Evolutionary conservation across 2,888 invertebrate genomes (phyloP).

Genomic region (Campaea margaritaria): DNA sequence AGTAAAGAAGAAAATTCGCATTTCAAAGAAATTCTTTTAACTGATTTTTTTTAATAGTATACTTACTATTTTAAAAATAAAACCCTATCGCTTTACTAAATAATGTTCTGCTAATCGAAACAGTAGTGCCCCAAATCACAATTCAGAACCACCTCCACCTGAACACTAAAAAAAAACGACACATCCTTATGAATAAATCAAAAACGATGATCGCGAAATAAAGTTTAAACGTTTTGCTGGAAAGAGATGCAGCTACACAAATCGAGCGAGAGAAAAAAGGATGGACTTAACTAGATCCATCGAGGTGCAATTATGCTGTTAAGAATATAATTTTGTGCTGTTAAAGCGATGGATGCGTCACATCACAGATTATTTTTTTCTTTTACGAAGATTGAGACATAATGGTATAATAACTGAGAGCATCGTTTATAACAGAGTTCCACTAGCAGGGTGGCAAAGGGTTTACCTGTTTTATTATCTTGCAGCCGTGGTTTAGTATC

Average conservation of each 20-base stretch:
- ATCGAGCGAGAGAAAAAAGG: constrained; percentile 47
- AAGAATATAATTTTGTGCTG: constrained; percentile 72
- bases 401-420: constrained; percentile 41
- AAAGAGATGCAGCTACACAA: constrained; percentile 47
- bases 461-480: not conserved
- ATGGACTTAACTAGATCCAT: constrained; percentile 55
- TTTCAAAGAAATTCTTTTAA: too few relatives aligned
- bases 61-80: too few relatives aligned
- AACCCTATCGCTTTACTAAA: constrained; percentile 1
- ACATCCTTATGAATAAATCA: constrained; percentile 48
- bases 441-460: constrained; percentile 5
- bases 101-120: constrained; percentile 46
- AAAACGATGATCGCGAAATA: constrained; percentile 59
- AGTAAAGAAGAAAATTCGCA: too few relatives aligned
- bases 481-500: not conserved
- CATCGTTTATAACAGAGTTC: constrained; percentile 14
- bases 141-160: constrained; percentile 58
- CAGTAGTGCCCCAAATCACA: constrained; percentile 68
- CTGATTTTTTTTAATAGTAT: too few relatives aligned
- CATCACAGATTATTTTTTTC: constrained; percentile 49
- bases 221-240: constrained; percentile 51
- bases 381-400: constrained; percentile 53
- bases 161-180: constrained; percentile 51
- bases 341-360: constrained; percentile 66
- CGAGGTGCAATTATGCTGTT: constrained; percentile 75